phyloP scores from a whole-genome alignment of 2,797 vertebrate genomes.

The Glyptemys insculpta region DNA sequence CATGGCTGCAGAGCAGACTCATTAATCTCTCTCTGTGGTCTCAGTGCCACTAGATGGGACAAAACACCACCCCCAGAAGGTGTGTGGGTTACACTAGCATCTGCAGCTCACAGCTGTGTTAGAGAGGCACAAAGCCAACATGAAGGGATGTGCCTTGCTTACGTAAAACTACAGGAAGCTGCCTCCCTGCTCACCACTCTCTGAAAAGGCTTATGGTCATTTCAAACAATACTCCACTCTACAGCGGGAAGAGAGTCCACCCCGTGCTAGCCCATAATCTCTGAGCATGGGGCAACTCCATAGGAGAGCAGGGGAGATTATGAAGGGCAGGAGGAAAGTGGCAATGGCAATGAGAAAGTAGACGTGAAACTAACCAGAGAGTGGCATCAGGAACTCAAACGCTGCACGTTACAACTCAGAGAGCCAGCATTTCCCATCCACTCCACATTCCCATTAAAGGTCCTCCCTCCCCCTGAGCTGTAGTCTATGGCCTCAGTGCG shows the following conservation, averaged over 20 bases:
- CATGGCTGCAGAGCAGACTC: no score
- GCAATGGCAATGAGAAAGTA: neutral
- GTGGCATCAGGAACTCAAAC: fast-evolving
- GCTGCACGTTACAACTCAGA: fast-evolving
- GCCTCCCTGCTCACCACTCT: neutral
- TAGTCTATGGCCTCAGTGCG: neutral
- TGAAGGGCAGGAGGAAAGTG: neutral
- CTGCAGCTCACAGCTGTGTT: fast-evolving
- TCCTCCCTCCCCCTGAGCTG: neutral
- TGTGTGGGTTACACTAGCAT: neutral
- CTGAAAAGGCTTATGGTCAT: neutral
- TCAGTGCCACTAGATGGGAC: no score
- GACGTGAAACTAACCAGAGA: neutral
- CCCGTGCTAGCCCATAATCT: fast-evolving
- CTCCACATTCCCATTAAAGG: fast-evolving
- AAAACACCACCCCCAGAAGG: no score
- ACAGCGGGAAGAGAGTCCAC: neutral
- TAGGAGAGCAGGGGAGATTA: fast-evolving
- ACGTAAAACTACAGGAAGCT: fast-evolving
- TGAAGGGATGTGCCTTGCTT: neutral
- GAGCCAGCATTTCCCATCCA: neutral
- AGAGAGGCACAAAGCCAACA: neutral
- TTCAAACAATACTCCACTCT: fast-evolving
- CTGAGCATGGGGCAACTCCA: fast-evolving
- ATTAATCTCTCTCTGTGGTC: no score